Conservation (phyloP, 2,113 vertebrate genomes). For the Pseudopipra pipra region DNA sequence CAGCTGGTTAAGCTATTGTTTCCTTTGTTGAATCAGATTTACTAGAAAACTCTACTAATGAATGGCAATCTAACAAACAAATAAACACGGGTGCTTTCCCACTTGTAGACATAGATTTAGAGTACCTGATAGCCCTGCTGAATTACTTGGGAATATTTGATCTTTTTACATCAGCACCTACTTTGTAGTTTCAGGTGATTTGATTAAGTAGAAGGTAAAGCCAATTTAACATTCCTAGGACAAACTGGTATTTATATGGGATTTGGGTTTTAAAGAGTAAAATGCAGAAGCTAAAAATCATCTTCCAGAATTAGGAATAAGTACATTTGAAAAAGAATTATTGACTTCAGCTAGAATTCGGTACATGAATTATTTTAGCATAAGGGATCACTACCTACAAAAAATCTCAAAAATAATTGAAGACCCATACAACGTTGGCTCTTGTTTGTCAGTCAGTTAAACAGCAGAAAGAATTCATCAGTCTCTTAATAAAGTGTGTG, state of each 20-base stretch:
- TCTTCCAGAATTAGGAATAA: neutral
- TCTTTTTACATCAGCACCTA: neutral
- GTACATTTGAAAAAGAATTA: neutral
- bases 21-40: neutral
- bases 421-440: neutral
- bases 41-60: neutral
- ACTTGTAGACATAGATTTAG: neutral
- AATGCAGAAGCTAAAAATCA: neutral
- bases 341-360: neutral
- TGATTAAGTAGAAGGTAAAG: neutral
- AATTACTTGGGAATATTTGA: neutral
- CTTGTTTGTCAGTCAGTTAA: slow-evolving; percentile 27
- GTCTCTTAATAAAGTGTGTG: neutral
- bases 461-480: slow-evolving; percentile 34
- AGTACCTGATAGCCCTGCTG: neutral
- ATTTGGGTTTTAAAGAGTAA: neutral
- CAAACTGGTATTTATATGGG: neutral
- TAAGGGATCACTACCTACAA: neutral
- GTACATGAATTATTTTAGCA: neutral
- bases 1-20: neutral
- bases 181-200: neutral
- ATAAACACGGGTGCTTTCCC: neutral
- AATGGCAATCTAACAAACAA: neutral
- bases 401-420: slow-evolving; percentile 28
- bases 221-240: neutral